A percentile compares a stretch with the other conserved stretches of the same genome.
phyloP scores from a whole-genome alignment of 2,888 invertebrate species.

The Trissonchulus sp. region DNA sequence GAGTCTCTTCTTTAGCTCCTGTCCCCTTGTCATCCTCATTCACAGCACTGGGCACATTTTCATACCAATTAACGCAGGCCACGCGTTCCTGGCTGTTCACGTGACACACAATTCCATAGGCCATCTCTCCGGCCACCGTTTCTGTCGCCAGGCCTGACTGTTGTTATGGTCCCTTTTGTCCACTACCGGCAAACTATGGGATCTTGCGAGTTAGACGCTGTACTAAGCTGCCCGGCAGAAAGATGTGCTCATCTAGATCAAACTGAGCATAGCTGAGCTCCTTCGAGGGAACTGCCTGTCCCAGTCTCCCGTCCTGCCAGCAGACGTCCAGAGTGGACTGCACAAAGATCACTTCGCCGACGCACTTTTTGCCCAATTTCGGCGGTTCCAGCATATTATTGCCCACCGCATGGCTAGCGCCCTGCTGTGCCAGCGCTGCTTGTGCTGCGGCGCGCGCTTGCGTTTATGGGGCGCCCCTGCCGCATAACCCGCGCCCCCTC shows the following conservation, averaged over 20 bases:
- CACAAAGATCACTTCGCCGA: slow-evolving; percentile 29
- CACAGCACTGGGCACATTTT: slow-evolving; percentile 47
- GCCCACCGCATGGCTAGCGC: not conserved
- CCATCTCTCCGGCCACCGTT: not conserved
- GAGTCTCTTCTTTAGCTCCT: not conserved
- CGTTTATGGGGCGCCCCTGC: too few species aligned
- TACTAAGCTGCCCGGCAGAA: slow-evolving; percentile 94
- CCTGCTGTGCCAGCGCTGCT: too few species aligned
- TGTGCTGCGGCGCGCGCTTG: too few species aligned
- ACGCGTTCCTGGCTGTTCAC: slow-evolving; percentile 68
- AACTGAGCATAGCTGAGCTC: slow-evolving; percentile 59
- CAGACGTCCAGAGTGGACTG: slow-evolving; percentile 28
- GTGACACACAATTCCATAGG: slow-evolving; percentile 80
- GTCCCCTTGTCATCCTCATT: not conserved
- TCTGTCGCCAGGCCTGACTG: not conserved
- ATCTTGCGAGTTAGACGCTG: not conserved
- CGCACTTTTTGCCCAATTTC: not conserved
- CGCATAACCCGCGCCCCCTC: not conserved
- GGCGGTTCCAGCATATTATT: not conserved
- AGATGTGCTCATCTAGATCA: slow-evolving; percentile 84
- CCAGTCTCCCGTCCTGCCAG: slow-evolving; percentile 68
- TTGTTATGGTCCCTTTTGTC: not conserved
- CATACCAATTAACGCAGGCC: slow-evolving; percentile 75
- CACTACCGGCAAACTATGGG: too few species aligned
- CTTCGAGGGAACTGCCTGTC: slow-evolving; percentile 76